phyloP scores from a whole-genome alignment of 2,797 vertebrate species.

The Syncerus caffer region DNA sequence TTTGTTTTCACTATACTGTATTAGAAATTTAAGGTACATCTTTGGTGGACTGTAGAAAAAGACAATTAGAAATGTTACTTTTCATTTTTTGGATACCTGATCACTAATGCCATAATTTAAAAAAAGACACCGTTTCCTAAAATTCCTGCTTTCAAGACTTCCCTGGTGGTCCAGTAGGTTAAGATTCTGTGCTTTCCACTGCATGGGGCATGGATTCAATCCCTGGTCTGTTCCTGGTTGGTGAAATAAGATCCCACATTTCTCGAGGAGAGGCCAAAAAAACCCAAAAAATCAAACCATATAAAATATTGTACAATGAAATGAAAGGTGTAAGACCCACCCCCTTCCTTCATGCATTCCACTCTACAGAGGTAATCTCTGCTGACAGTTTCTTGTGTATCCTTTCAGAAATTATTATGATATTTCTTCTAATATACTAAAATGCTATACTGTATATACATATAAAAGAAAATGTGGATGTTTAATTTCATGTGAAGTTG shows the following conservation, averaged over 20 bases:
- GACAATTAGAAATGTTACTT: neutral
- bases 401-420: neutral
- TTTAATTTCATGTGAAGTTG: neutral
- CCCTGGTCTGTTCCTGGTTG: neutral
- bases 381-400: neutral
- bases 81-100: neutral
- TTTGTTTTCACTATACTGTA: neutral
- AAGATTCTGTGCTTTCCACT: neutral
- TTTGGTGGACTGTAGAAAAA: neutral
- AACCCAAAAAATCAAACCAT: neutral
- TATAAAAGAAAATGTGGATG: neutral
- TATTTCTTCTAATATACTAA: neutral
- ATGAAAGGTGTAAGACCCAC: neutral
- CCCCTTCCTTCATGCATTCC: neutral
- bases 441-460: neutral
- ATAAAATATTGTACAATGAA: neutral
- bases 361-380: neutral
- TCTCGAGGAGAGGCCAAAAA: neutral
- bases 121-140: neutral
- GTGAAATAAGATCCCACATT: neutral
- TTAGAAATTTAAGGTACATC: neutral
- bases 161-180: neutral
- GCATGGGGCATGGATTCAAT: neutral
- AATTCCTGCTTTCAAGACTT: neutral
- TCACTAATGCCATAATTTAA: neutral